A percentile compares a stretch with the other conserved stretches of the same genome.
Conservation (phyloP, 64 coral and sea anemone genomes). For the Porites lutea region DNA sequence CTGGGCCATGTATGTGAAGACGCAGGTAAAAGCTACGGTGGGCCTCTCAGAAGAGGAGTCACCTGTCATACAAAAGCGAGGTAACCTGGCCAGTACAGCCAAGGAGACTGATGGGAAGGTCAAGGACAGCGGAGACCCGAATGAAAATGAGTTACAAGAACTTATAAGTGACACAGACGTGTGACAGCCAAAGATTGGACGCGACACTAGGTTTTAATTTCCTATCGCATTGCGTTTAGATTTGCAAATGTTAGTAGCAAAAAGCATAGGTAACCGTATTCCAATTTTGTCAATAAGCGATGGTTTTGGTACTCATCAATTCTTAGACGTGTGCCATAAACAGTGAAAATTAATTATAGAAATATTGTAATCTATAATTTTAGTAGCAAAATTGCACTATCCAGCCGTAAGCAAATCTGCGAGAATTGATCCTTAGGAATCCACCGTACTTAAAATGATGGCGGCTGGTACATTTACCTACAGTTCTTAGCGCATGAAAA, state of each 20-base stretch:
- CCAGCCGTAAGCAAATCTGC: neutral
- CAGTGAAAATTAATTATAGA: neutral
- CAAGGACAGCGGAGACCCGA: neutral
- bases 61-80: constrained; percentile 46
- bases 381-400: neutral
- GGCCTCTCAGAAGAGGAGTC: constrained; percentile 61
- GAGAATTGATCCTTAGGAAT: neutral
- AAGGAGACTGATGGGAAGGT: neutral
- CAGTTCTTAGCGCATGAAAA: too few species aligned
- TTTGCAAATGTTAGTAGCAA: neutral
- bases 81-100: constrained; percentile 4
- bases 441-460: too few species aligned
- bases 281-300: neutral
- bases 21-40: constrained; percentile 58
- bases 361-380: neutral
- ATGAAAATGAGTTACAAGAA: constrained; percentile 18
- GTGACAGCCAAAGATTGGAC: constrained; percentile 1
- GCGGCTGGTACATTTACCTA: too few species aligned
- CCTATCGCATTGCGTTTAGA: neutral
- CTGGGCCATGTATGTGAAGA: constrained; percentile 72
- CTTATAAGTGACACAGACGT: constrained; percentile 37
- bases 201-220: neutral
- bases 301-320: neutral
- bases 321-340: too few species aligned
- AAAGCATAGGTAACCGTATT: neutral